Percentiles rank a stretch among this genome's conserved stretches.
These are phyloP conservation scores for Nephrotoma appendiculata DNA, from an alignment of 2,888 invertebrate genomes.

Conservation along the genomic window DNA sequence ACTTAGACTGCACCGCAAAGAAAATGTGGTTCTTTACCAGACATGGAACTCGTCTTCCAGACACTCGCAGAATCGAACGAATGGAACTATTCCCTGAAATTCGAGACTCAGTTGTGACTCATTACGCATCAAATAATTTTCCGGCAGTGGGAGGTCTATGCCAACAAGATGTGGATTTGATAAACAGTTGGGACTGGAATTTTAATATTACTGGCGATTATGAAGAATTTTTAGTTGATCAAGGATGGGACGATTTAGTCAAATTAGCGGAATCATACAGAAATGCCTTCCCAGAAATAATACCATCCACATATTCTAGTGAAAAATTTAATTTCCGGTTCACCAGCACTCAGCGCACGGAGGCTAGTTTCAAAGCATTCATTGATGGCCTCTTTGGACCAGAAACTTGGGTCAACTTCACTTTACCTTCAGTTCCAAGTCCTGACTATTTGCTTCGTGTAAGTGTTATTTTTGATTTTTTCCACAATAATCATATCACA, in stretches of 20 bases:
- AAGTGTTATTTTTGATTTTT: background rate
- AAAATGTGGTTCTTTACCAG: constrained; percentile 60
- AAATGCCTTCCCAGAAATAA: constrained; percentile 45
- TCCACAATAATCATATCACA: background rate
- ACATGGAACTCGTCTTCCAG: constrained; percentile 55
- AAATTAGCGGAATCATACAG: constrained; percentile 53
- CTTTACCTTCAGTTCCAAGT: constrained; percentile 15
- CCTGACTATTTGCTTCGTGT: constrained; percentile 34
- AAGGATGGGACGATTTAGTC: constrained; percentile 48
- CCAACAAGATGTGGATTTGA: constrained; percentile 45
- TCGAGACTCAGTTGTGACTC: constrained; percentile 43
- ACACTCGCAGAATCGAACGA: constrained; percentile 36
- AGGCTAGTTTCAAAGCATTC: constrained; percentile 46
- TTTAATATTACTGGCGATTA: constrained; percentile 40
- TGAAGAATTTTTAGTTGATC: constrained; percentile 46
- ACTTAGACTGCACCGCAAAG: constrained; percentile 40
- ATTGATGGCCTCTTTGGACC: constrained; percentile 39
- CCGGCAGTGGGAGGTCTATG: constrained; percentile 46
- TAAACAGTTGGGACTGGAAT: constrained; percentile 54
- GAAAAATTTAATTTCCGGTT: constrained; percentile 47
- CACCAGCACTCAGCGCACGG: constrained; percentile 42
- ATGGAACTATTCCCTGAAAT: constrained; percentile 35
- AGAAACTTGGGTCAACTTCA: constrained; percentile 20
- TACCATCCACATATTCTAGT: constrained; percentile 36
- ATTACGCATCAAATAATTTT: constrained; percentile 40